Conservation (phyloP, 1,140 invertebrate genomes). For the Pogonus chalceus region DNA sequence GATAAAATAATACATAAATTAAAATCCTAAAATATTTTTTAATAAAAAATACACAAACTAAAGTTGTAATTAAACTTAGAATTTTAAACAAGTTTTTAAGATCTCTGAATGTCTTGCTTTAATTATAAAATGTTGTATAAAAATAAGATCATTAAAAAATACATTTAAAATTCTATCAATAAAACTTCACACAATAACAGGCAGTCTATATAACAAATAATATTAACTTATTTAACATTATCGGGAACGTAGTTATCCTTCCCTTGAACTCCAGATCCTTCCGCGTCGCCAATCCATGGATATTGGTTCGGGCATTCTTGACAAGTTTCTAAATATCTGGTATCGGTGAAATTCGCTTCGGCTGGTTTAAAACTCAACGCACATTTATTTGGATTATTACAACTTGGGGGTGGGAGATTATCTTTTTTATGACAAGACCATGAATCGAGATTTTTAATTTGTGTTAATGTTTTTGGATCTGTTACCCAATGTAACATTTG, state of each 20-base stretch:
- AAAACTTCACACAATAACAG: not conserved
- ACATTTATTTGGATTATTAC: constrained; percentile 76
- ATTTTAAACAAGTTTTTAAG: too few species aligned
- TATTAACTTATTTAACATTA: constrained; percentile 32
- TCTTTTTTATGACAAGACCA: constrained; percentile 71
- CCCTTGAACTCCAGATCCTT: constrained; percentile 65
- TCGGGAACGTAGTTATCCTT: constrained; percentile 75
- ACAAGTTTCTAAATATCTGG: constrained; percentile 82
- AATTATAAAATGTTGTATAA: not conserved
- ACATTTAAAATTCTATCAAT: not conserved
- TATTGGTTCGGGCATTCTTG: constrained; percentile 76
- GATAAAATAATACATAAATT: too few species aligned
- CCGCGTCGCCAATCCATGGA: constrained; percentile 77
- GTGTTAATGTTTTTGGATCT: constrained; percentile 63
- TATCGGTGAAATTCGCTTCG: constrained; percentile 64
- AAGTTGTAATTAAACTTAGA: too few species aligned
- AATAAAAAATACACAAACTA: too few species aligned
- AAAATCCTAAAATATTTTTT: too few species aligned
- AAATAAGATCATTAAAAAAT: not conserved
- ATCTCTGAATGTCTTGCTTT: not conserved
- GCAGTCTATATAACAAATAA: constrained; percentile 4
- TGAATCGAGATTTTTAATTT: constrained; percentile 61
- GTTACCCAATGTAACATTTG: constrained; percentile 86
- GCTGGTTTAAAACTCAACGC: constrained; percentile 67
- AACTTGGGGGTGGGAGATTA: constrained; percentile 56